Conservation (phyloP, 2,113 vertebrate genomes). For the Planiliza haematocheilus region DNA sequence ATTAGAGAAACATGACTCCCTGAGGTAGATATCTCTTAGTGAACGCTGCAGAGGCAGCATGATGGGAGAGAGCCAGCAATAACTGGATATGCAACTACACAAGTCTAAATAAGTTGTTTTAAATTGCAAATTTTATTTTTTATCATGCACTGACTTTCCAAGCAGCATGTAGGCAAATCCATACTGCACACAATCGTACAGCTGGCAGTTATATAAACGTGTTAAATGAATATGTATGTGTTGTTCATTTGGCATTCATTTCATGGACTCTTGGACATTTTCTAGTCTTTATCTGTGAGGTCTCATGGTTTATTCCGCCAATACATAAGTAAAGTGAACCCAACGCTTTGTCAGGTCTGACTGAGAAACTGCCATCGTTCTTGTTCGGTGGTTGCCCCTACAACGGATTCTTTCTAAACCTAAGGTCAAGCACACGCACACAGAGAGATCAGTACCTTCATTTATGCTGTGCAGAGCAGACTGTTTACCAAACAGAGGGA, state of each 20-base stretch:
- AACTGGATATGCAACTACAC: fast-evolving
- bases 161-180: background rate
- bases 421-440: constrained; percentile 7
- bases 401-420: background rate
- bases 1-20: constrained; percentile 31
- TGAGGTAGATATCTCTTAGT: constrained; percentile 8
- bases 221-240: background rate
- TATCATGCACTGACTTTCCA: background rate
- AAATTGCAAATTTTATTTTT: no score
- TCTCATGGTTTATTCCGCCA: no score
- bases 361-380: background rate
- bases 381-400: background rate
- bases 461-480: constrained; percentile 24
- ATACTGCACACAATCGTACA: background rate
- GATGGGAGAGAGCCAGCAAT: no score
- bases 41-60: constrained; percentile 6
- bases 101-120: background rate
- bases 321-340: no score
- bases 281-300: background rate
- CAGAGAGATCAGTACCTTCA: constrained; percentile 8
- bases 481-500: constrained; percentile 54
- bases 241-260: background rate
- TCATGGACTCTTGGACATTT: background rate
- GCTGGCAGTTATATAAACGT: background rate
- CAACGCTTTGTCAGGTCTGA: no score